Conservation (phyloP, 2,113 vertebrate species). For the Bungarus multicinctus region DNA sequence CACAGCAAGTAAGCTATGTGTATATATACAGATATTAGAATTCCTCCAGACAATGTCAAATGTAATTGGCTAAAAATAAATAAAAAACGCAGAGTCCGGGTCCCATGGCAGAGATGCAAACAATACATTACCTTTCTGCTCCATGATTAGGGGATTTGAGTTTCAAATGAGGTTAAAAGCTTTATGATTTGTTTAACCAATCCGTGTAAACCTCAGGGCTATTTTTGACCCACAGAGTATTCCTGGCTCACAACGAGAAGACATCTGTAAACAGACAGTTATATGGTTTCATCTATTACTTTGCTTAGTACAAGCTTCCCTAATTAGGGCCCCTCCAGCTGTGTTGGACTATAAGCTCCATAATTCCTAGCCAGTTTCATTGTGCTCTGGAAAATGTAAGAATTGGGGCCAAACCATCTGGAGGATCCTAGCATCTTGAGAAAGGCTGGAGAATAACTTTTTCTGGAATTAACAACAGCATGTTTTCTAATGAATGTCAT, state of each 20-base stretch:
- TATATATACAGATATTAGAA: slow-evolving; percentile 47
- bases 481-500: not conserved
- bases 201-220: slow-evolving; percentile 28
- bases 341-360: not conserved
- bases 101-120: slow-evolving; percentile 32
- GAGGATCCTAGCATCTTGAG: not conserved
- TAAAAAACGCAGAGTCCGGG: slow-evolving; percentile 35
- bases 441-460: not conserved
- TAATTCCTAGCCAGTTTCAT: not conserved
- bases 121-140: slow-evolving; percentile 12
- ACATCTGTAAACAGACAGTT: slow-evolving; percentile 31
- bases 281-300: slow-evolving; percentile 9
- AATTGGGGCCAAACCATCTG: not conserved
- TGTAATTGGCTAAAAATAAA: slow-evolving; percentile 46
- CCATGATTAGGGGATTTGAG: slow-evolving; percentile 3
- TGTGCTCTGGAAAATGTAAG: not conserved
- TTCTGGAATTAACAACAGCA: not conserved
- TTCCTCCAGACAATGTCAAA: slow-evolving; percentile 36
- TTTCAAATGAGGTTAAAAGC: slow-evolving; percentile 53
- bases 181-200: slow-evolving; percentile 50
- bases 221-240: slow-evolving; percentile 24
- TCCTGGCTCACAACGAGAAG: slow-evolving; percentile 29
- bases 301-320: not conserved
- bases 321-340: not conserved
- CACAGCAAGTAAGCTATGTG: slow-evolving; percentile 28